Evolutionary conservation across 2,797 vertebrate genomes (phyloP), one percentile per base, ranked within the genome.

Genomic region (Cichlasoma orientale): DNA sequence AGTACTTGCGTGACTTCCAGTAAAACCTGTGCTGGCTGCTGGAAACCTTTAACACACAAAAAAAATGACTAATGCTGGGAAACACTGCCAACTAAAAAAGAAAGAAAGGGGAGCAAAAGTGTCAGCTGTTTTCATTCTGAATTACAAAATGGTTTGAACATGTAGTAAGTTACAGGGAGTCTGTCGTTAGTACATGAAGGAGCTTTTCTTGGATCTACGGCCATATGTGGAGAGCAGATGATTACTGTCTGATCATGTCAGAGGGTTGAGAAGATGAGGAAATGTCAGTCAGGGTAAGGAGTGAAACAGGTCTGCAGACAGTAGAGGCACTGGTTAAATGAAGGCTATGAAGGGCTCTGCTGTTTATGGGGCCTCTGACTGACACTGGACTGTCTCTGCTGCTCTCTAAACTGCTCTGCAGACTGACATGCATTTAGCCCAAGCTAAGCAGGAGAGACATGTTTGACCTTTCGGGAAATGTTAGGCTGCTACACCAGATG

Each of bases 381-480:
- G 82, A 89, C 84, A 81, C 66, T 36, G 55, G 78, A 59, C 74
- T 50, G 74, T 81, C 78, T 85, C 56, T 52, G 1, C 53, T 33
- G 82, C 79, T 89, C 83, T 83, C 75, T 56, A 44, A 84, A 78
- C 79, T 36, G 72, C 80, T 44, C 77, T 18, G 25, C 56, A 55
- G 63, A 86, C 83, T 79, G 88, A 93, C 84, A 73, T 50, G 80
- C 69, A 75, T 89, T 92, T 89, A 86, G 87, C 84, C 52, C 44
- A 31, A 50, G 63, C 79, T 88, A 92, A 92, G 78, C 84, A 80
- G 81, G 50, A 73, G 75, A 89, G 90, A 92, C 89, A 72, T 8
- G 68, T 68, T 78, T 93, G 92, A 92, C 93, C 91, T 94, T 94
- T 93, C 0, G 21, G 66, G 61, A 92, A 92, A 92, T 90, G 88